phyloP scores from a whole-genome alignment of 1,140 invertebrate genomes.

The Aphidius gifuensis region DNA sequence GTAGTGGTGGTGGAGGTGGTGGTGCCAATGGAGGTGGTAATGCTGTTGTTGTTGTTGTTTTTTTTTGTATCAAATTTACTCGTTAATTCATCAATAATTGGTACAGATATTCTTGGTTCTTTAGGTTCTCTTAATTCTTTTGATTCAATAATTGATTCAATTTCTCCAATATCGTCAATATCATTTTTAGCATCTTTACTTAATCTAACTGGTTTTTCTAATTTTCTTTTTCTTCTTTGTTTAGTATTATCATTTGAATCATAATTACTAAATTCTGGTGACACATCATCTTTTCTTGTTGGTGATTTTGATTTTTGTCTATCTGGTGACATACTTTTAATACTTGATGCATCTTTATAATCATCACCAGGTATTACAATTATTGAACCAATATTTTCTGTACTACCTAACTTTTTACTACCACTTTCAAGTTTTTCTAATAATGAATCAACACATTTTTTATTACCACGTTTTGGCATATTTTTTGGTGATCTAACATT shows the following conservation, averaged over 20 bases:
- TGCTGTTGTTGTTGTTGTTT: neutral
- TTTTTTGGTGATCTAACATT: constrained; percentile 46
- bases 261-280: constrained; percentile 59
- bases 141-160: constrained; percentile 32
- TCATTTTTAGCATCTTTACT: constrained; percentile 58
- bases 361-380: constrained; percentile 44
- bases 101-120: constrained; percentile 37
- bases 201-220: constrained; percentile 60
- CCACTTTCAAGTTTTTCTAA: constrained; percentile 50
- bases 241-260: constrained; percentile 63
- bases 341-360: constrained; percentile 38
- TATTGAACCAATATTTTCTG: constrained; percentile 42
- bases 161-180: constrained; percentile 45
- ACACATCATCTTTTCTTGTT: constrained; percentile 55
- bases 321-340: constrained; percentile 48
- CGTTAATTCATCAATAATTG: constrained; percentile 12
- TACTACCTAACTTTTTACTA: constrained; percentile 41
- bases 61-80: too few species aligned
- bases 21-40: neutral
- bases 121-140: constrained; percentile 39
- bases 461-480: constrained; percentile 41
- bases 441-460: constrained; percentile 49
- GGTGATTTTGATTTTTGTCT: constrained; percentile 43
- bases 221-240: constrained; percentile 61
- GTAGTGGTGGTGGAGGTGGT: neutral